Percentiles rank a stretch among this genome's conserved stretches.
Evolutionary conservation across 1,140 invertebrate genomes (phyloP).

Genomic region (Parapsyche elsis): DNA sequence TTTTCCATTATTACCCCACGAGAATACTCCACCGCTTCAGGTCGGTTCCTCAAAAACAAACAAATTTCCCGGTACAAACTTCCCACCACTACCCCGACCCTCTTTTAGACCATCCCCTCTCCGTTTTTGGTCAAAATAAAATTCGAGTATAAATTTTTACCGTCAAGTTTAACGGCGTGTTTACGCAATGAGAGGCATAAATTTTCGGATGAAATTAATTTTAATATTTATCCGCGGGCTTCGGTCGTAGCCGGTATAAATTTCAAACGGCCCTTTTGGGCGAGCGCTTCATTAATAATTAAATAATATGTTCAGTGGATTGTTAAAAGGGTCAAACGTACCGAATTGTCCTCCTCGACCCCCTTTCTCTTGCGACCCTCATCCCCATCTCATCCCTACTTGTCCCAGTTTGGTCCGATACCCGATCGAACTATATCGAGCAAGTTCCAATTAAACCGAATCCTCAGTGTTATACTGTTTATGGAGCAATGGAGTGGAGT

Average conservation of each 20-base stretch:
- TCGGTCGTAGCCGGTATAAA: slow-evolving; percentile 16
- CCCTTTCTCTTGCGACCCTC: too few relatives aligned
- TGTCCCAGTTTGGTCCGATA: too few relatives aligned
- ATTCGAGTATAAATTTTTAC: slow-evolving; percentile 10
- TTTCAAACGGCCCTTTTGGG: not conserved
- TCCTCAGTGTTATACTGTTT: too few relatives aligned
- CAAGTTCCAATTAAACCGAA: too few relatives aligned
- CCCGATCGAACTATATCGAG: too few relatives aligned
- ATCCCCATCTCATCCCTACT: too few relatives aligned
- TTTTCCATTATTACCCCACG: too few relatives aligned
- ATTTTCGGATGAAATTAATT: slow-evolving; percentile 29
- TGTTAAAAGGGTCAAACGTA: slow-evolving; percentile 24
- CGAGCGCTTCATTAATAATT: slow-evolving; percentile 21
- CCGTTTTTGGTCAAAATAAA: not conserved
- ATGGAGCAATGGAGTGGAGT: too few relatives aligned
- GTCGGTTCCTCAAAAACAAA: too few relatives aligned
- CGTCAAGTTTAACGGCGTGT: slow-evolving; percentile 31
- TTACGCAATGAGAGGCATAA: slow-evolving; percentile 24
- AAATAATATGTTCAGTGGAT: slow-evolving; percentile 30
- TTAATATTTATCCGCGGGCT: slow-evolving; percentile 22
- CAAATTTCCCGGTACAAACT: too few relatives aligned
- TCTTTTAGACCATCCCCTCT: not conserved
- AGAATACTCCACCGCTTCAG: too few relatives aligned
- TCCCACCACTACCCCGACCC: too few relatives aligned
- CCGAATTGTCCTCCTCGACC: not conserved